Evolutionary conservation across 2,113 vertebrate genomes (phyloP).

Genomic region (Aythya baeri): DNA sequence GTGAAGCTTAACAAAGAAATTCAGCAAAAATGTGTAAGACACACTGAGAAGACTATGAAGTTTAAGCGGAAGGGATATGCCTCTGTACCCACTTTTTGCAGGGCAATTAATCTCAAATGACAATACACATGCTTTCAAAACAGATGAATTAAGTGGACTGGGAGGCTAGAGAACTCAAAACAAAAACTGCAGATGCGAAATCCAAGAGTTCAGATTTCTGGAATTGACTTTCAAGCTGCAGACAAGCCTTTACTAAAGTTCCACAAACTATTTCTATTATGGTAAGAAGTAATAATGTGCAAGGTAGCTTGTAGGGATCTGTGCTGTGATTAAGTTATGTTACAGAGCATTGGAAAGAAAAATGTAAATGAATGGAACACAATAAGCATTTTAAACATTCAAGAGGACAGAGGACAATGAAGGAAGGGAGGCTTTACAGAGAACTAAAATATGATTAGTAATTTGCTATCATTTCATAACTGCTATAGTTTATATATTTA

Average conservation of each 20-base stretch:
- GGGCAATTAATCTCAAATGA: neutral
- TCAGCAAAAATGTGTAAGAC: neutral
- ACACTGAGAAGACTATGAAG: neutral
- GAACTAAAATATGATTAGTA: neutral
- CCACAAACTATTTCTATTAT: neutral
- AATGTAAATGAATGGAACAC: neutral
- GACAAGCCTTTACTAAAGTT: neutral
- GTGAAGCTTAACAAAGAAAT: neutral
- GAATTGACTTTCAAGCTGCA: neutral
- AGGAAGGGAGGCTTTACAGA: neutral
- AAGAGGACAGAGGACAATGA: neutral
- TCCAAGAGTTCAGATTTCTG: neutral
- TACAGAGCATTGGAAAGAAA: neutral
- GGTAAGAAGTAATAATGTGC: neutral
- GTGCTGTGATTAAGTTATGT: neutral
- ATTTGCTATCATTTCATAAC: neutral
- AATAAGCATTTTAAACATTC: neutral
- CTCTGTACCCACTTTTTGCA: neutral
- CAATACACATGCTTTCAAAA: neutral
- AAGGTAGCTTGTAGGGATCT: neutral
- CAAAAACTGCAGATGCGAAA: neutral
- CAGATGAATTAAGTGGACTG: neutral
- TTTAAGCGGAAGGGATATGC: too few species aligned
- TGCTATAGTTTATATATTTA: conserved; percentile 48
- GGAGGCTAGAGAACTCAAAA: neutral